phyloP scores from a whole-genome alignment of 2,888 invertebrate species.

The Hydrotaea diabolus region DNA sequence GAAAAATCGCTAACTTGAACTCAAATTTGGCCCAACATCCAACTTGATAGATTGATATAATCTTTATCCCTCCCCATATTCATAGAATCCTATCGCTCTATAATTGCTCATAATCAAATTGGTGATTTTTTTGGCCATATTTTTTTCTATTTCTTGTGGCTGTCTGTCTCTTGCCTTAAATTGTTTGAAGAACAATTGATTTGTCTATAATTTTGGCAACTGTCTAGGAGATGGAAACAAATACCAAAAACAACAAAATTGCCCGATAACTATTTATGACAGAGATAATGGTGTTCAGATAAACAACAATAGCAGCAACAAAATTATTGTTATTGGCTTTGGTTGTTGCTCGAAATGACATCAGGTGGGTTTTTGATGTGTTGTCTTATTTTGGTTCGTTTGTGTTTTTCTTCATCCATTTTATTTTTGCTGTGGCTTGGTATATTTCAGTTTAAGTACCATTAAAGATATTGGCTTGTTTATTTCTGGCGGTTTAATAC shows the following conservation, averaged over 20 bases:
- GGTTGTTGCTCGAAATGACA: constrained; percentile 5
- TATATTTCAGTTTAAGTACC: not conserved
- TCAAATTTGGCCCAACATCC: constrained; percentile 21
- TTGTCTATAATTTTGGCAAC: constrained; percentile 51
- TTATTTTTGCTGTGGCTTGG: too few relatives aligned
- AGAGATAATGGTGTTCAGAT: constrained; percentile 30
- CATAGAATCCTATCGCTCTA: not conserved
- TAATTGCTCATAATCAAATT: constrained; percentile 29
- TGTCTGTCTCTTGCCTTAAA: not conserved
- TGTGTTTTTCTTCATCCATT: too few relatives aligned
- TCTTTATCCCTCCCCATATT: not conserved
- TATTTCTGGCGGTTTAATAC: constrained; percentile 10
- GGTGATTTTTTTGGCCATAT: not conserved
- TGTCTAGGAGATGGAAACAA: not conserved
- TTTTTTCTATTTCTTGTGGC: not conserved
- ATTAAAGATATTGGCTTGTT: constrained; percentile 11
- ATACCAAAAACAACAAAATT: not conserved
- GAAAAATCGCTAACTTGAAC: not conserved
- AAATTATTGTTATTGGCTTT: constrained; percentile 27
- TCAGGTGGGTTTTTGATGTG: constrained; percentile 59
- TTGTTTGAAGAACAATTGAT: constrained; percentile 48
- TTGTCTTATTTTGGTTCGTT: not conserved
- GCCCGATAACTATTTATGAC: constrained; percentile 36
- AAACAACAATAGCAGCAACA: not conserved
- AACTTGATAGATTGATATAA: not conserved